Percentiles rank a stretch among this genome's conserved stretches.
These are phyloP conservation scores for Hoplostethus atlanticus DNA, from an alignment of 2,797 vertebrate species.

Conservation along the genomic window DNA sequence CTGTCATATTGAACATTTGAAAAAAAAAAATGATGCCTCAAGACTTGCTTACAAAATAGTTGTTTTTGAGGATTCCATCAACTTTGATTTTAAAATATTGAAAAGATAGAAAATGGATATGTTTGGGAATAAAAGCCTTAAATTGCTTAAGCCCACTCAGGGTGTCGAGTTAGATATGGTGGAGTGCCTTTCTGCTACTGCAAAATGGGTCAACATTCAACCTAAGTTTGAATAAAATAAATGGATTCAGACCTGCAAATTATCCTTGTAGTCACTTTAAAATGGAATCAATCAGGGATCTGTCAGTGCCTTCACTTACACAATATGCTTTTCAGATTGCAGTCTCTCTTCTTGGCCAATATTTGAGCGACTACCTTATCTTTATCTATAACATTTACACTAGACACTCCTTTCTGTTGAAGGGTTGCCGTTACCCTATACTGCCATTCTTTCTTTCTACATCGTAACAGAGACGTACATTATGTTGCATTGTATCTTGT, in stretches of 20 bases:
- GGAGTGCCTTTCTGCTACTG: background rate
- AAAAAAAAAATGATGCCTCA: background rate
- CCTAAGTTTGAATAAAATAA: background rate
- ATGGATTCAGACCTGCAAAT: slow-evolving; percentile 3
- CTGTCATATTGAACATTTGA: background rate
- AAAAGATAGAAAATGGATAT: background rate
- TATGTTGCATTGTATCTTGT: too few species aligned
- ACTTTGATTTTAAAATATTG: too few species aligned
- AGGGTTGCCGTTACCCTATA: too few species aligned
- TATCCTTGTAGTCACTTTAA: background rate
- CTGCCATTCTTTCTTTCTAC: too few species aligned
- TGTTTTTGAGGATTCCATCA: too few species aligned
- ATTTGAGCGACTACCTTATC: background rate
- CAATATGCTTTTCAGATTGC: background rate
- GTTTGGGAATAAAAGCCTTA: background rate
- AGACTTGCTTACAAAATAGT: too few species aligned
- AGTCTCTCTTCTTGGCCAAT: background rate
- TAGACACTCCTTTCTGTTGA: too few species aligned
- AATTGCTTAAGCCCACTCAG: too few species aligned
- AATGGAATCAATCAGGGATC: background rate
- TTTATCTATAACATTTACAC: slow-evolving; percentile 19
- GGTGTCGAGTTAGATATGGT: too few species aligned
- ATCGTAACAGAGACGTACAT: too few species aligned
- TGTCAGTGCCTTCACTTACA: background rate
- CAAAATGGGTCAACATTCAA: background rate